Base-by-base conservation (phyloP, 2,797 vertebrate genomes). In the Neosalanx taihuensis region DNA sequence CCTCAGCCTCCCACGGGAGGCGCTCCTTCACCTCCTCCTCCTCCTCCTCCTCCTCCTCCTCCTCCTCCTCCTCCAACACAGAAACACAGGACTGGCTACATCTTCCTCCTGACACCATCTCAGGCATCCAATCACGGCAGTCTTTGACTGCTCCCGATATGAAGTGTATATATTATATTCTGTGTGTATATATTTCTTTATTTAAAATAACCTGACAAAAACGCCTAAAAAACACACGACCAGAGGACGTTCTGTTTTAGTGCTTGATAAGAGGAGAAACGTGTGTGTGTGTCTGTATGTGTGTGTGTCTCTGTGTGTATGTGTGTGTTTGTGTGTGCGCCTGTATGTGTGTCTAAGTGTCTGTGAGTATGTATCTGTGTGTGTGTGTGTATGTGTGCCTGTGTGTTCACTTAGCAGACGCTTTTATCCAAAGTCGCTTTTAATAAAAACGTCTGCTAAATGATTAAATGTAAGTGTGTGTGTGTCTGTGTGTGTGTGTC, bases 101-200 rank as follows among this genome's bases (percentile, higher is more conserved):
- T 76, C 76, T 49, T 73, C 49, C 6, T 74, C 35, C 73, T 73
- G 74, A 76, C 67, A 64, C 76, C 84, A 80, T 77, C 76, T 84
- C 83, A 85, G 82, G 78, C 86, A 82, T 82, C 72, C 71, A 72
- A 81, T 85, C 83, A 84, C 86, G 76, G 81, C 86, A 83, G 78
- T 80, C 73, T 53, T 60, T 76, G 78, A 77, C 72, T 70, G 77
- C 80, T 88, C 75, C 89, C 78, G 37, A 41, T 78, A 71, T 67
- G 74, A 74, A 83, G 79, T 93, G 90, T 93, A 92, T 74, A 92
- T 92, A 92, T 86, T 82, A 89, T 83, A 83, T 76, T 86, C 84
- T n/a, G n/a, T 89, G 61, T 89, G 90, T 93, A 91, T 86, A 92
- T 92, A 92, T 88, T 90, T 89, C 87, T 88, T 87, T 92, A 93